Conservation (phyloP, 2,888 invertebrate genomes). For the Drosophila kanekoi region DNA sequence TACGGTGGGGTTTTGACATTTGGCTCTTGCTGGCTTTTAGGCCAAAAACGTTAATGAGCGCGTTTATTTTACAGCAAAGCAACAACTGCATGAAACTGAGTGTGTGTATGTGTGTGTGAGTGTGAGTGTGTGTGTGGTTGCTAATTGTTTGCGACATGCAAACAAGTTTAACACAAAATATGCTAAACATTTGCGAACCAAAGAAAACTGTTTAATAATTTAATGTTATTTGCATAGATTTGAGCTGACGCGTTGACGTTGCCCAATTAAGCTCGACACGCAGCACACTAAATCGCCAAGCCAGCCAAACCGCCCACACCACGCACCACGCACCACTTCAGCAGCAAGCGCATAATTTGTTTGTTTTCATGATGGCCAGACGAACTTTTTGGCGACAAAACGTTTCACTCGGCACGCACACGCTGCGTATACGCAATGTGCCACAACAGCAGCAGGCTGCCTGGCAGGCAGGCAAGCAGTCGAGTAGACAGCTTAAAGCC, state of each 20-base stretch:
- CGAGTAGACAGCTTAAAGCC: slow-evolving; percentile 30
- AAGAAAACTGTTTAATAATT: slow-evolving; percentile 74
- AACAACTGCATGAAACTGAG: slow-evolving; percentile 15
- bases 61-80: slow-evolving; percentile 57
- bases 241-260: slow-evolving; percentile 66
- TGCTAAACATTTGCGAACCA: slow-evolving; percentile 63
- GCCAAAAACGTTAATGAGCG: slow-evolving; percentile 68
- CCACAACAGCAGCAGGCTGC: slow-evolving; percentile 3
- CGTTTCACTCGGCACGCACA: slow-evolving; percentile 44
- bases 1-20: slow-evolving; percentile 50
- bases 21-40: slow-evolving; percentile 52
- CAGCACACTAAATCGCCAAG: slow-evolving; percentile 47
- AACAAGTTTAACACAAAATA: slow-evolving; percentile 77
- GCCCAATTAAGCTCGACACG: slow-evolving; percentile 70
- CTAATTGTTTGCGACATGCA: slow-evolving; percentile 81
- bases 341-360: slow-evolving; percentile 52
- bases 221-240: slow-evolving; percentile 77
- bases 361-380: slow-evolving; percentile 52
- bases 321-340: slow-evolving; percentile 36
- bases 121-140: slow-evolving; percentile 41
- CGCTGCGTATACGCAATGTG: slow-evolving; percentile 60
- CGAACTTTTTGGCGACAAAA: slow-evolving; percentile 53
- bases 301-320: slow-evolving; percentile 3
- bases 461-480: not conserved
- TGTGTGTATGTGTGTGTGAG: slow-evolving; percentile 25